Evolutionary conservation across 2,113 vertebrate genomes (phyloP), one percentile per base, ranked within the genome.

Genomic region (Agelaius tricolor): DNA sequence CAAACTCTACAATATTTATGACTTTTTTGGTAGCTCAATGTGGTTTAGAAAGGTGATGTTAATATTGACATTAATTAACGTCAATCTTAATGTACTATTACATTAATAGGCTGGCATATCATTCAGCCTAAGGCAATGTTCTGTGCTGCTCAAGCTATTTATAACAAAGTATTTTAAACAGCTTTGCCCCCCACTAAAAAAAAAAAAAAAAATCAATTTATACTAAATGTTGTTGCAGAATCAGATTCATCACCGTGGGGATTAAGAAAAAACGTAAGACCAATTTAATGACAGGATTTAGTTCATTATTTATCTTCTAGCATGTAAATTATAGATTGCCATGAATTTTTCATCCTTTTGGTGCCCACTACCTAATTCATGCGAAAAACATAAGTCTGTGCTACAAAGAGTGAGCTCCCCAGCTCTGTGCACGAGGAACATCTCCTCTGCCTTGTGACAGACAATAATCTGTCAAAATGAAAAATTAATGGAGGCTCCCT

Each of bases 391-490:
- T 94, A 97, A 97, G 94, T 76, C 94, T 95, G 95, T 77, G 92
- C 96, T 97, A 97, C 94, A 98, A 97, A 97, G 97, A 98, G 96
- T 71, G 67, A 97, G 96, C 93, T 98, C 97, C 96, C 86, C 85
- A 86, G 97, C 96, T 98, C 97, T 97, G 94, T 91, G 96, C 91
- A 97, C 26, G 93, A 93, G 96, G 96, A 97, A 93, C 95, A 94
- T 95, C 97, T 98, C 97, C 97, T 97, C 97, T 97, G 97, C 95
- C 97, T 98, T 97, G 92, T 97, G 98, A 98, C 84, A 96, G 97
- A 98, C 54, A 91, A 98, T 98, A 98, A 98, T 98, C 97, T 98
- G 98, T 98, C 98, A 98, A 94, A 98, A 98, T 98, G 98, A 98
- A 98, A 98, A 98, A 98, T 98, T 98, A 98, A 98, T 97, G 96